These are phyloP conservation scores for Ctenosaura bakeri DNA, from an alignment of 2,797 vertebrate genomes.

Conservation along the genomic window DNA sequence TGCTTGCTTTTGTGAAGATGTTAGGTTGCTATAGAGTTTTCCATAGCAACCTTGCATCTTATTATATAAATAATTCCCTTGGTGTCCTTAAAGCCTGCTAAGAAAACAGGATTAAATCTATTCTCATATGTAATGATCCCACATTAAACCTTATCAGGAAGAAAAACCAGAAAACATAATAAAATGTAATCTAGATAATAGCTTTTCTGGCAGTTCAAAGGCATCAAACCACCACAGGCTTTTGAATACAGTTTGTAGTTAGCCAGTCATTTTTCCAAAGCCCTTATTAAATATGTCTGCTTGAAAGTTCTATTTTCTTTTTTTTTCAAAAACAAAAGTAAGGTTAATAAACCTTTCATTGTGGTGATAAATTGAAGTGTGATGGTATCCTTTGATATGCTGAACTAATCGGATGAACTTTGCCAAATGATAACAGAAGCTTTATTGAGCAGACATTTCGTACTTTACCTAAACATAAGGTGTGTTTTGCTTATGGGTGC, in stretches of 20 bases:
- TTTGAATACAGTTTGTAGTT: conserved; percentile 33
- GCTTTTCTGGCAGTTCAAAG: conserved; percentile 65
- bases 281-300: conserved; percentile 44
- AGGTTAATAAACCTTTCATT: conserved; percentile 41
- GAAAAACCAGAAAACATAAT: conserved; percentile 78
- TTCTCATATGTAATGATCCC: conserved; percentile 80
- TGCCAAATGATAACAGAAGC: background rate
- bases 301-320: conserved; percentile 49
- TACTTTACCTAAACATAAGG: conserved; percentile 2
- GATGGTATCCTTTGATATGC: conserved; percentile 15
- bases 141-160: conserved; percentile 80
- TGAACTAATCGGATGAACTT: conserved; percentile 5
- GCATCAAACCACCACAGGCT: conserved; percentile 45
- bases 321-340: conserved; percentile 25
- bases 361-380: conserved; percentile 12
- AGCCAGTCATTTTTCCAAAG: conserved; percentile 48
- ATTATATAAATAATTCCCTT: conserved; percentile 84
- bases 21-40: conserved; percentile 85
- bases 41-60: conserved; percentile 87
- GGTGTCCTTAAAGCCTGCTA: conserved; percentile 82
- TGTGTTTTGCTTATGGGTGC: background rate
- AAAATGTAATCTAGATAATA: conserved; percentile 77
- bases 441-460: background rate
- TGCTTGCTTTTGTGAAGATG: conserved; percentile 83
- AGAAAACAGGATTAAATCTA: conserved; percentile 82